These are phyloP conservation scores for Eciton burchellii DNA, from an alignment of 1,140 invertebrate species.

Conservation along the genomic window DNA sequence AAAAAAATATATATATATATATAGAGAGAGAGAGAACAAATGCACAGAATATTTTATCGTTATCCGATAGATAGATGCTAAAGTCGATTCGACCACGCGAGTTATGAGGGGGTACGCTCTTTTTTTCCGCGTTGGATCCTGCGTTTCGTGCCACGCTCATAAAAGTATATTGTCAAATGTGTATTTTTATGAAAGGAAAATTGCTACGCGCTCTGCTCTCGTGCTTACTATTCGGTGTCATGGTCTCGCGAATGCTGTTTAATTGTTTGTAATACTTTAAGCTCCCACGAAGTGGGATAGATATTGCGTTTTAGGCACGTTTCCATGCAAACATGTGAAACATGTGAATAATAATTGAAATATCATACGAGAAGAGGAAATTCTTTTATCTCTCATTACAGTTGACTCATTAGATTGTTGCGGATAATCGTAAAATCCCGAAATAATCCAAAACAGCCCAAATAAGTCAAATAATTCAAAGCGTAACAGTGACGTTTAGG, in stretches of 20 bases:
- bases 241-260: too few relatives aligned
- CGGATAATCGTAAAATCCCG: too few relatives aligned
- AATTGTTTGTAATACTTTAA: not conserved
- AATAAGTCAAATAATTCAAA: constrained; percentile 10
- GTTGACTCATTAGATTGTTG: not conserved
- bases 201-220: not conserved
- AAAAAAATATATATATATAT: too few relatives aligned
- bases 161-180: constrained; percentile 30
- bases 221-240: not conserved
- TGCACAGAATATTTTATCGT: constrained; percentile 52
- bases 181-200: constrained; percentile 25
- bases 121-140: constrained; percentile 25
- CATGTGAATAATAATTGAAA: too few relatives aligned
- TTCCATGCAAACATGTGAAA: too few relatives aligned
- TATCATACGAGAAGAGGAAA: too few relatives aligned
- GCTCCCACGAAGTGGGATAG: too few relatives aligned
- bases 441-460: too few relatives aligned
- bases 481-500: too few relatives aligned
- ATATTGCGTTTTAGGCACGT: too few relatives aligned
- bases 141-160: constrained; percentile 24
- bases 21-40: too few relatives aligned
- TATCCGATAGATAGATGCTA: constrained; percentile 57
- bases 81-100: constrained; percentile 45
- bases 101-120: constrained; percentile 23
- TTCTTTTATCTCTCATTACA: too few relatives aligned